Evolutionary conservation across 2,888 invertebrate species (phyloP).

Genomic region (Scelioninae gen. 1): DNA sequence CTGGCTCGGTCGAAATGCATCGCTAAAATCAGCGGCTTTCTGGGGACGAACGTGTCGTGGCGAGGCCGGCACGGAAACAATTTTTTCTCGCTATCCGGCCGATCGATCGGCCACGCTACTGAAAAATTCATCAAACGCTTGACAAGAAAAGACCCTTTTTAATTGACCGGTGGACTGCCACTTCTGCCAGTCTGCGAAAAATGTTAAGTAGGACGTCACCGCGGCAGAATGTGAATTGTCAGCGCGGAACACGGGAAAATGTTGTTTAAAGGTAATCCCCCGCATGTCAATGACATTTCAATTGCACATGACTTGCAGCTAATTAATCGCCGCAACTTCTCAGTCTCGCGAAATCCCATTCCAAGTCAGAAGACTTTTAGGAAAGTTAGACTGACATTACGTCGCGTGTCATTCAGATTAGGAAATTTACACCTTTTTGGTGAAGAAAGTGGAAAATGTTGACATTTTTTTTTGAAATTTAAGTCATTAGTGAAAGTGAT

Average conservation of each 20-base stretch:
- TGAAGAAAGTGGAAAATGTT: not conserved
- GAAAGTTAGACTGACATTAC: not conserved
- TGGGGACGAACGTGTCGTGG: conserved; percentile 41
- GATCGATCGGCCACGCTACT: conserved; percentile 11
- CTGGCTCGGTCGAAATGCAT: conserved; percentile 66
- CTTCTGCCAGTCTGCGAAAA: conserved; percentile 25
- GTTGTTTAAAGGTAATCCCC: conserved; percentile 60
- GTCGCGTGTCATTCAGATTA: not conserved
- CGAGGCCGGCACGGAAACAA: conserved; percentile 42
- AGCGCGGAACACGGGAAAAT: conserved; percentile 31
- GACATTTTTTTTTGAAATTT: not conserved
- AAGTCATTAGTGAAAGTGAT: not conserved
- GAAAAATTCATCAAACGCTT: conserved; percentile 30
- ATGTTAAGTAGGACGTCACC: conserved; percentile 49
- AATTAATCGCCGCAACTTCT: conserved; percentile 12
- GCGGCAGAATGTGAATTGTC: conserved; percentile 55
- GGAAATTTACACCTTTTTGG: not conserved
- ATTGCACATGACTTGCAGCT: conserved; percentile 1
- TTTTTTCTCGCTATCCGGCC: not conserved
- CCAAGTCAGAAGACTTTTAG: not conserved
- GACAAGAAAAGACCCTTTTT: conserved; percentile 23
- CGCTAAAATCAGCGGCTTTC: conserved; percentile 39
- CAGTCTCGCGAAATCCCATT: not conserved
- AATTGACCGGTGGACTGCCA: conserved; percentile 43
- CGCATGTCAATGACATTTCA: conserved; percentile 22